Evolutionary conservation across 2,888 invertebrate species (phyloP).

Genomic region (Luperina testacea): DNA sequence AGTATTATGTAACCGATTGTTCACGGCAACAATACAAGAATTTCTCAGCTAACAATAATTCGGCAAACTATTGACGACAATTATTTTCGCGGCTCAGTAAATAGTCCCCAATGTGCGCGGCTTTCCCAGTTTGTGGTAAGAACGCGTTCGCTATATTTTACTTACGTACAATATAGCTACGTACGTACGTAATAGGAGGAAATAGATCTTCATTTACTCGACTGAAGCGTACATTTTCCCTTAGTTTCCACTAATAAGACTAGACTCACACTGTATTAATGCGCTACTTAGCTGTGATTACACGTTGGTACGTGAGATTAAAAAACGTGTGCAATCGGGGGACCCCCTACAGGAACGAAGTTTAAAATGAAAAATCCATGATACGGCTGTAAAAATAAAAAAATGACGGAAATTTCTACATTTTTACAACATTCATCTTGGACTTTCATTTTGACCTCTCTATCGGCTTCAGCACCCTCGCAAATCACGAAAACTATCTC

Average conservation of each 20-base stretch:
- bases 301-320: neutral
- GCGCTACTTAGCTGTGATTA: slow-evolving; percentile 19
- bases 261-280: slow-evolving; percentile 15
- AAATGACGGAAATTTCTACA: too few relatives aligned
- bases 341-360: neutral
- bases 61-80: slow-evolving; percentile 9
- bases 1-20: neutral
- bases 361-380: neutral
- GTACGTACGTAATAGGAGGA: slow-evolving; percentile 17
- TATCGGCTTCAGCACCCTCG: neutral
- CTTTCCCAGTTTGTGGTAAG: slow-evolving; percentile 3
- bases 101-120: neutral
- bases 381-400: too few relatives aligned
- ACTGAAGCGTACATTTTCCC: slow-evolving; percentile 20
- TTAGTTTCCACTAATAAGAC: slow-evolving; percentile 26
- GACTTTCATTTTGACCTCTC: neutral
- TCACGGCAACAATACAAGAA: neutral
- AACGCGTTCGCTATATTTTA: slow-evolving; percentile 17
- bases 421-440: too few relatives aligned
- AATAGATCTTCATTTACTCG: slow-evolving; percentile 25
- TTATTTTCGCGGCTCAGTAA: slow-evolving; percentile 34
- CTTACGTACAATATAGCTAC: neutral
- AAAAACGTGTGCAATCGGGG: neutral
- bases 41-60: neutral
- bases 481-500: neutral